Evolutionary conservation across 2,113 vertebrate genomes (phyloP).

Genomic region (Hylia prasina): DNA sequence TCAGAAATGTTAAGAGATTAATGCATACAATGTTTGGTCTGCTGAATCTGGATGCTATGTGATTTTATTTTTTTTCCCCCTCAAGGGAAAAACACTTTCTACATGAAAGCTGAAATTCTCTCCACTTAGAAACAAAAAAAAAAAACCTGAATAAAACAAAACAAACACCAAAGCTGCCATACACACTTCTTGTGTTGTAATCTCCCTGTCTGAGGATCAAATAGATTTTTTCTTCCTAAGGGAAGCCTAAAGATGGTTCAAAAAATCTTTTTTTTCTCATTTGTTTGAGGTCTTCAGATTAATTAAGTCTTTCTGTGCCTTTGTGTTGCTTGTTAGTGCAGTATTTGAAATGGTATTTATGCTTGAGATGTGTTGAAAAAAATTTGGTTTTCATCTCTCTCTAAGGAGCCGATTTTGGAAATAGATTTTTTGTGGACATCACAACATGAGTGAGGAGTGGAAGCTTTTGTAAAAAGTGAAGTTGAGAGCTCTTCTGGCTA

Average conservation of each 20-base stretch:
- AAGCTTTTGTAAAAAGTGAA: not conserved
- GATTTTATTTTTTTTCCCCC: not conserved
- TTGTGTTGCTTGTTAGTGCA: not conserved
- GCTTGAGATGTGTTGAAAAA: not conserved
- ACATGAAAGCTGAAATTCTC: not conserved
- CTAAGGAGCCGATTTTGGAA: not conserved
- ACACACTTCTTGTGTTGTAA: not conserved
- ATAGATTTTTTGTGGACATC: not conserved
- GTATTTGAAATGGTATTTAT: not conserved
- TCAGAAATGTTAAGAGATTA: not conserved
- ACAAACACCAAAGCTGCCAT: not conserved
- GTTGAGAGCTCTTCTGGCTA: not conserved
- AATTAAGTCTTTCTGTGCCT: not conserved
- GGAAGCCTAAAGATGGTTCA: not conserved
- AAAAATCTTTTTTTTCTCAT: not conserved
- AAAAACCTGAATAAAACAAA: not conserved
- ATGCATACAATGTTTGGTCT: not conserved
- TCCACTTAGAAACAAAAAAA: not conserved
- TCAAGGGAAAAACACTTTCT: not conserved
- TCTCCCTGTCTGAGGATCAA: not conserved
- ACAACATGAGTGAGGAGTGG: not conserved
- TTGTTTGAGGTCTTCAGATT: not conserved
- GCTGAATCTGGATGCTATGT: not conserved
- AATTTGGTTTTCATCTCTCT: not conserved
- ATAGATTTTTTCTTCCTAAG: not conserved